Conservation (phyloP, 2,888 invertebrate genomes). For the Rapana venosa region DNA sequence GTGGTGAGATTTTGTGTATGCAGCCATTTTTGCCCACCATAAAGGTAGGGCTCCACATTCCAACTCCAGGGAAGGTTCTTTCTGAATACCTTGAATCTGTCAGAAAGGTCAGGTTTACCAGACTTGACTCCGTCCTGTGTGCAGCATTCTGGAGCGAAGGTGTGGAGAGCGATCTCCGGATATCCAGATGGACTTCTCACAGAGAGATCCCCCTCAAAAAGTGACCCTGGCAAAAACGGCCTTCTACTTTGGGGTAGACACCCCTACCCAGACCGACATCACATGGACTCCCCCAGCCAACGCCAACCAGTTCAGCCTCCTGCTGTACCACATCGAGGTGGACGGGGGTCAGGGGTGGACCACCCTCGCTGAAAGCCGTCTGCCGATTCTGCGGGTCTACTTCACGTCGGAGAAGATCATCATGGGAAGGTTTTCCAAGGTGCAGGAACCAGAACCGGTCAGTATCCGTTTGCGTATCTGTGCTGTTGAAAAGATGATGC, state of each 20-base stretch:
- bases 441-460: constrained; percentile 8
- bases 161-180: neutral
- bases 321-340: constrained; percentile 4
- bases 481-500: neutral
- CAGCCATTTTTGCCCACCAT: too few relatives aligned
- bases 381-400: constrained; percentile 5
- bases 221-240: constrained; percentile 13
- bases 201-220: neutral
- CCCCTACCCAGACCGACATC: constrained; percentile 27
- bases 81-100: too few relatives aligned
- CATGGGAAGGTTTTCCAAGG: neutral
- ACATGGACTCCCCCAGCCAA: constrained; percentile 16
- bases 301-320: neutral
- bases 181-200: neutral
- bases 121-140: neutral
- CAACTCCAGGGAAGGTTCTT: too few relatives aligned
- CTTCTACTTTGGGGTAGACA: neutral
- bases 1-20: too few relatives aligned
- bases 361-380: neutral
- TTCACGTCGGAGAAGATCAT: constrained; percentile 30
- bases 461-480: neutral
- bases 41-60: too few relatives aligned
- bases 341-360: constrained; percentile 27
- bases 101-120: too few relatives aligned
- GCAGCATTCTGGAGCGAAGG: neutral